Percentiles rank a stretch among this genome's conserved stretches.
These are phyloP conservation scores for Riparia riparia DNA, from an alignment of 2,113 vertebrate genomes.

Conservation along the genomic window DNA sequence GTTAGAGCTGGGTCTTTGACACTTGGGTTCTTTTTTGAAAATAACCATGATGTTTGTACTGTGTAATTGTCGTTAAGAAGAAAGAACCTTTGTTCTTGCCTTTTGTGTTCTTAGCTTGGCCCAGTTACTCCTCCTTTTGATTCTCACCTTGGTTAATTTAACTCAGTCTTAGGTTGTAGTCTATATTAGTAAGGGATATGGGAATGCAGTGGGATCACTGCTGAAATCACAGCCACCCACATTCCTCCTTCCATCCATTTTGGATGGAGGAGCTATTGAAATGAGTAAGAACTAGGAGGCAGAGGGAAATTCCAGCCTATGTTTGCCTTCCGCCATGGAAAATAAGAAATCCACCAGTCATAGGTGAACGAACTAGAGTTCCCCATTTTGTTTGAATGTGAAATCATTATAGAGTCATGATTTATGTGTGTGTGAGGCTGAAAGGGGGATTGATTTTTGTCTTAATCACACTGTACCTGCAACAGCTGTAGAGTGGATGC, in stretches of 20 bases:
- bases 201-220: background rate
- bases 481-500: background rate
- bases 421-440: background rate
- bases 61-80: background rate
- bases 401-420: background rate
- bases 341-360: background rate
- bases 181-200: background rate
- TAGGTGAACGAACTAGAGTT: accelerated
- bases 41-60: background rate
- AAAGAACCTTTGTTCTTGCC: conserved; percentile 2
- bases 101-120: background rate
- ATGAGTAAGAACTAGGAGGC: background rate
- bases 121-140: background rate
- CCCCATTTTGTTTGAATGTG: background rate
- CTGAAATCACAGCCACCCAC: background rate
- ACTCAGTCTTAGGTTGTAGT: background rate
- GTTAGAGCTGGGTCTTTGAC: background rate
- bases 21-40: background rate
- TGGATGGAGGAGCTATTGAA: background rate
- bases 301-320: background rate
- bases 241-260: background rate
- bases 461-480: background rate
- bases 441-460: background rate
- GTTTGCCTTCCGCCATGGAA: background rate
- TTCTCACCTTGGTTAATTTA: background rate